Evolutionary conservation across 2,797 vertebrate genomes (phyloP), one percentile per base, ranked within the genome.

Genomic region (Ctenochaetus hawaiiensis): DNA sequence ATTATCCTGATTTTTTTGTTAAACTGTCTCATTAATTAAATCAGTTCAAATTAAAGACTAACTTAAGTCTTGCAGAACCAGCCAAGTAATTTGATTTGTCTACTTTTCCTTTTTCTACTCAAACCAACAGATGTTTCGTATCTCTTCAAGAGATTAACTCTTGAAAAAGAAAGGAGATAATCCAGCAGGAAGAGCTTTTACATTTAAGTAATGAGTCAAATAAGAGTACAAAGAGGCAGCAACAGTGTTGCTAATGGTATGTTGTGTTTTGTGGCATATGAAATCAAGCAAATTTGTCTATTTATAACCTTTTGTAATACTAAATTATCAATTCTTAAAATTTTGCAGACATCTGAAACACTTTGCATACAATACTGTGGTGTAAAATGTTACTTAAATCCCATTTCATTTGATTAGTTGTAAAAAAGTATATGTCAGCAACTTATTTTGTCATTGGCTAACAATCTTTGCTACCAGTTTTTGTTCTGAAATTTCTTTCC

Each of bases 181-280:
- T 73, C 72, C 72, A 82, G 73, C 70, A 77, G 70, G 41, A 81
- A 73, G 75, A 75, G 39, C 20, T 51, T 61, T 37, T 26, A 53
- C 17, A 18, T 59, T 34, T 65, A 16, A 23, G 8, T 54, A 48
- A 44, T 56, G 26, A 77, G 30, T 66, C 54, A 67, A 56, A 77
- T 63, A 20, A 65, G n/a, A 71, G 23, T 26, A 76, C 2, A 13
- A 66, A 77, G 48, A 63, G 17, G 63, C 4, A 18, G 52, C 45
- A 43, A 67, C 64, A 41, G 39, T 52, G 41, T n/a, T 75, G 17
- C 23, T 37, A 41, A 75, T 71, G 39, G 18, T 59, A 26, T 64
- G 63, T 67, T 26, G 48, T 62, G 57, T 59, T 44, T 23, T 37
- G 53, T 43, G 12, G 1, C 56, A 22, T 12, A 43, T 8, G 57